These are phyloP conservation scores for Antennarius striatus DNA, from an alignment of 2,113 vertebrate species.

Conservation along the genomic window DNA sequence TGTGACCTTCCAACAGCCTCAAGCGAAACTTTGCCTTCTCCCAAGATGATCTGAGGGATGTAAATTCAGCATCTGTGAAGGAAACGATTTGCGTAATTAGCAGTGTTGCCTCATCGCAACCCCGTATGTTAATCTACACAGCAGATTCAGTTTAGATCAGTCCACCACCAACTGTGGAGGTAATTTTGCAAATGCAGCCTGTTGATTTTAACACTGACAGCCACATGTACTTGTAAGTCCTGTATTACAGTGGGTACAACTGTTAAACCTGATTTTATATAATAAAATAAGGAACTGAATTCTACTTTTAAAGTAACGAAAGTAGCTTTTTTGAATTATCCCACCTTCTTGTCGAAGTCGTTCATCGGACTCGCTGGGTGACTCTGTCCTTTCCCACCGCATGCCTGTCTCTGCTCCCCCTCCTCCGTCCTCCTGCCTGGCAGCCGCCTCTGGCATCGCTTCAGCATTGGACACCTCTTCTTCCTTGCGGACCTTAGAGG, in stretches of 20 bases:
- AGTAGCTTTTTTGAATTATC: slow-evolving; percentile 14
- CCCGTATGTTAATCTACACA: slow-evolving; percentile 47
- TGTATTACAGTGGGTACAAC: slow-evolving; percentile 36
- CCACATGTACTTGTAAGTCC: slow-evolving; percentile 36
- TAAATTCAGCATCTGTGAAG: slow-evolving; percentile 70
- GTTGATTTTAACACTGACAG: slow-evolving; percentile 52
- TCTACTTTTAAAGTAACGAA: slow-evolving; percentile 23
- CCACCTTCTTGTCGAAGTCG: slow-evolving; percentile 58
- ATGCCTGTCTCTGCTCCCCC: slow-evolving; percentile 21
- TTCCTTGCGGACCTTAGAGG: slow-evolving; percentile 73
- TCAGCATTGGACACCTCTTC: slow-evolving; percentile 45
- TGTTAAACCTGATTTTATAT: slow-evolving; percentile 54
- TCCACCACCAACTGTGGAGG: slow-evolving; percentile 38
- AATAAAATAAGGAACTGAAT: slow-evolving; percentile 21
- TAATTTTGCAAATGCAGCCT: slow-evolving; percentile 50
- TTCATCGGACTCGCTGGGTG: slow-evolving; percentile 40
- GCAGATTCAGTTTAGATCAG: slow-evolving; percentile 59
- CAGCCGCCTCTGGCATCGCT: slow-evolving; percentile 41
- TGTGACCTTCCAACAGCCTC: slow-evolving; percentile 80
- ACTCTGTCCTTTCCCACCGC: slow-evolving; percentile 22
- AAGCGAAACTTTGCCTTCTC: slow-evolving; percentile 80
- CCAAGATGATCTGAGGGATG: slow-evolving; percentile 70
- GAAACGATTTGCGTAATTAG: slow-evolving; percentile 62
- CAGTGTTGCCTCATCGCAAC: slow-evolving; percentile 55
- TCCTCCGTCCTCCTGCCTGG: slow-evolving; percentile 42